A percentile compares a stretch with the other conserved stretches of the same genome.
These are phyloP conservation scores for Melanerpes formicivorus DNA, from an alignment of 2,113 vertebrate genomes.

Conservation along the genomic window DNA sequence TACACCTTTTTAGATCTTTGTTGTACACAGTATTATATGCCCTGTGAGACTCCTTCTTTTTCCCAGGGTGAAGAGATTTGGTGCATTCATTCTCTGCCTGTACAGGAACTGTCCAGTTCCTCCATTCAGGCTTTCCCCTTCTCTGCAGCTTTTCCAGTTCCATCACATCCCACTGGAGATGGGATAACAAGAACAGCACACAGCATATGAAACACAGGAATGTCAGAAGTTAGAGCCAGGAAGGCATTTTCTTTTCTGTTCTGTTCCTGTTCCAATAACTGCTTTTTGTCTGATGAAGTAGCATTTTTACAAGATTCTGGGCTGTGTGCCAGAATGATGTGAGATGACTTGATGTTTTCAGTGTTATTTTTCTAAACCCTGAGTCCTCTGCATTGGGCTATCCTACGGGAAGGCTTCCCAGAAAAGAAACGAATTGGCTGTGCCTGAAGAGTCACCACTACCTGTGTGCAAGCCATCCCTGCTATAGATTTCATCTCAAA, in stretches of 20 bases:
- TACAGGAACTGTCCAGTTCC: neutral
- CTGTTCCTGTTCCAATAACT: neutral
- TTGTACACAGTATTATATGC: neutral
- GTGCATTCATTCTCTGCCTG: neutral
- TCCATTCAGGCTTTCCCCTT: neutral
- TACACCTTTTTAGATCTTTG: neutral
- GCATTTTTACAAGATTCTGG: slow-evolving; percentile 40
- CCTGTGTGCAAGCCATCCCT: neutral
- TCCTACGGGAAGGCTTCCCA: neutral
- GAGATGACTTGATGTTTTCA: slow-evolving; percentile 39
- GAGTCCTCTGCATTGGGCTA: neutral
- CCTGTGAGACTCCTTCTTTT: neutral
- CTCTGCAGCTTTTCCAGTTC: neutral
- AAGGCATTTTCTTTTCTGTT: slow-evolving; percentile 5
- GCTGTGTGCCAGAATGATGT: neutral
- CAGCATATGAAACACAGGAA: neutral
- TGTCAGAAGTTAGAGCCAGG: neutral
- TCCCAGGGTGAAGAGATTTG: neutral
- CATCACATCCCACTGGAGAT: neutral
- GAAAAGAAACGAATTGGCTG: neutral
- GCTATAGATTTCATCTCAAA: neutral
- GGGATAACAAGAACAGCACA: neutral
- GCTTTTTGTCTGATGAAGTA: slow-evolving; percentile 27
- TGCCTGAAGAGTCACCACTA: neutral
- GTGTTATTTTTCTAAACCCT: neutral